Base-by-base conservation (phyloP, 2,113 vertebrate genomes). In the Tinamus guttatus region DNA sequence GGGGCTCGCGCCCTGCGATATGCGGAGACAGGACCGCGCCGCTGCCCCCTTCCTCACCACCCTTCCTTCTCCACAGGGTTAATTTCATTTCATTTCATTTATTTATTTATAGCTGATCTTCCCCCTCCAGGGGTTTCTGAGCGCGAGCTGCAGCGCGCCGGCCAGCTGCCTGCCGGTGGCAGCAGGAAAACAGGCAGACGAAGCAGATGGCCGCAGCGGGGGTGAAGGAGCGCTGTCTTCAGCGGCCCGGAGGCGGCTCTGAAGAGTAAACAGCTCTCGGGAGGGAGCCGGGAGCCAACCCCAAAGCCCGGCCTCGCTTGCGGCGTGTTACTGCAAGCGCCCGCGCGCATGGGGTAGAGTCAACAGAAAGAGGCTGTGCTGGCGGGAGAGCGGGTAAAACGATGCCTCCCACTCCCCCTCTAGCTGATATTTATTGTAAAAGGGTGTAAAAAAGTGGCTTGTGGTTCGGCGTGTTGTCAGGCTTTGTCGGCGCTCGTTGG, bases 121-220 rank as follows among this genome's bases (percentile, higher is more conserved):
- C 96, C 92, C 71, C 94, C 96, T 96, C 92, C 87, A 91, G 91
- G 92, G 96, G 93, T 95, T 97, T 96, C 43, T 2, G 77, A 93
- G 90, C 76, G 86, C 91, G 84, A 89, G 91, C 92, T 95, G 96
- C 88, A 96, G 82, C 5, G 76, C 93, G 34, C 91, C 76, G 88
- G 96, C 96, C 97, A 97, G 97, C 97, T 97, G 97, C 95, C 96
- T 95, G 95, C 97, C 95, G 60, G 87, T 89, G 94, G 94, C 97
- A 95, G 97, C 92, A 96, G 95, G 95, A 96, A 95, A 95, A 89
- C 89, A 95, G 94, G 92, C 97, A 94, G 93, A 95, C 93, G 94
- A 95, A 95, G 95, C 97, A 98, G 97, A 98, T 98, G 97, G 96
- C 83, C 97, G 28, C 97, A 96, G 97, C 95, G 75, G 97, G 97